Evolutionary conservation across 2,113 vertebrate species (phyloP).

Genomic region (Tichodroma muraria): DNA sequence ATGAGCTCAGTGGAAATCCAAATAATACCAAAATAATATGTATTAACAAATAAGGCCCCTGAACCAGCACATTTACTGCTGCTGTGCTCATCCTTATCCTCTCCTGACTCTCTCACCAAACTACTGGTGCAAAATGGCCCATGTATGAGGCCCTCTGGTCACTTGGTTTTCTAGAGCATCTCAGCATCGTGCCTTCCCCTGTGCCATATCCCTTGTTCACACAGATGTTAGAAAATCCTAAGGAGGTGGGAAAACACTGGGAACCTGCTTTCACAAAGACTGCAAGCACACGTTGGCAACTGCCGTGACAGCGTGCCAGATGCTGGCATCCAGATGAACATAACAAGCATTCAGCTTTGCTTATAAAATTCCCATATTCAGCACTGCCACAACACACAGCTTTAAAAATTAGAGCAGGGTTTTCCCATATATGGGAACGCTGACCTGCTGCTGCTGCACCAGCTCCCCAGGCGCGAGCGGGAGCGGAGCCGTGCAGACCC

Average conservation of each 20-base stretch:
- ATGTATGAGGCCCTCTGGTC: background rate
- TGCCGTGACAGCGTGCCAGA: fast-evolving
- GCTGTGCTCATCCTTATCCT: background rate
- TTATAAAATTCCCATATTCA: constrained; percentile 37
- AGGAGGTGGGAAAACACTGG: background rate
- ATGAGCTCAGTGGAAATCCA: constrained; percentile 40
- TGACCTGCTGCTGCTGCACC: background rate
- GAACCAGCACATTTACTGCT: background rate
- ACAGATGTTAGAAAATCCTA: background rate
- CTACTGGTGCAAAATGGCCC: background rate
- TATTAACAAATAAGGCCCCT: constrained; percentile 11
- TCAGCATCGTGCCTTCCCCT: background rate
- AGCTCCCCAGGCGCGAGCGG: background rate
- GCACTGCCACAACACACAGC: background rate
- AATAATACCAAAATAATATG: constrained; percentile 7
- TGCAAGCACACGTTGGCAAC: background rate
- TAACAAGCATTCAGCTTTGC: background rate
- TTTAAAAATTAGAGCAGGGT: constrained; percentile 19
- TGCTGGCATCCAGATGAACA: background rate
- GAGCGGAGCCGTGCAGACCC: background rate
- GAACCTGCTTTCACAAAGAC: background rate
- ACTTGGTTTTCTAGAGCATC: background rate
- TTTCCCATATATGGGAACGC: constrained; percentile 50
- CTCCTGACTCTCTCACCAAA: background rate
- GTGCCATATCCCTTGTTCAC: background rate